phyloP scores from a whole-genome alignment of 2,797 vertebrate species.

The Rachycentron canadum region DNA sequence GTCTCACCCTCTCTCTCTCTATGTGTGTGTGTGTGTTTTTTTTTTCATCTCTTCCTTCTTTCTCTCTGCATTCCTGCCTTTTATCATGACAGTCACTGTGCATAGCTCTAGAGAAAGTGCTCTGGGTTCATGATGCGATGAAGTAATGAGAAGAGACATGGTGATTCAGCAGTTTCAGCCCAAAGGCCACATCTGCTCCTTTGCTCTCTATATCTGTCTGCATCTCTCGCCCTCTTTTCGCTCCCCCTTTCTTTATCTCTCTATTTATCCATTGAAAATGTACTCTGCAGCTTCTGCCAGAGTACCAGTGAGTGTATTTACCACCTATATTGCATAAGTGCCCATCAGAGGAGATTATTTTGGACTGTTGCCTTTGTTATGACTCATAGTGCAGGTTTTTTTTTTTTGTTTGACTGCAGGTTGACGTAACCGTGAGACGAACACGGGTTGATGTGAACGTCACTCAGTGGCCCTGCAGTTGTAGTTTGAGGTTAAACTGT shows the following conservation, averaged over 20 bases:
- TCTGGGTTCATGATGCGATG: conserved; percentile 70
- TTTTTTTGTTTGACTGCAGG: conserved; percentile 36
- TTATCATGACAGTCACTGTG: conserved; percentile 47
- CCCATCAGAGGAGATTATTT: conserved; percentile 46
- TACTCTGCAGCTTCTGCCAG: conserved; percentile 23
- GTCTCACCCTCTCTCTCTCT: conserved; percentile 4
- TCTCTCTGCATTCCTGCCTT: conserved; percentile 34
- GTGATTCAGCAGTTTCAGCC: conserved; percentile 84
- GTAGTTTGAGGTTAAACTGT: conserved; percentile 20
- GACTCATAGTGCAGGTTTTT: conserved; percentile 26
- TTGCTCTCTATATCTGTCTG: conserved; percentile 54
- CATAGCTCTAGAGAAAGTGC: conserved; percentile 63
- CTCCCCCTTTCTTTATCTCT: conserved; percentile 50
- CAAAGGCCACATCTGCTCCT: conserved; percentile 82
- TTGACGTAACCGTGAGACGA: background rate
- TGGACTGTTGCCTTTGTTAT: conserved; percentile 47
- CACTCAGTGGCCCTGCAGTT: conserved; percentile 30
- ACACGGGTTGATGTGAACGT: conserved; percentile 29
- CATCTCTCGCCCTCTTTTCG: conserved; percentile 27
- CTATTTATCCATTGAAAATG: conserved; percentile 36
- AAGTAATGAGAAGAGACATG: conserved; percentile 81
- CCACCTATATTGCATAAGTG: conserved; percentile 46
- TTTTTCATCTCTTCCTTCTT: conserved; percentile 8
- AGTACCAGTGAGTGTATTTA: conserved; percentile 30
- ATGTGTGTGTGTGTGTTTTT: conserved; percentile 1